Evolutionary conservation across 2,888 invertebrate species (phyloP).

Genomic region (Ormyrus nitidulus): DNA sequence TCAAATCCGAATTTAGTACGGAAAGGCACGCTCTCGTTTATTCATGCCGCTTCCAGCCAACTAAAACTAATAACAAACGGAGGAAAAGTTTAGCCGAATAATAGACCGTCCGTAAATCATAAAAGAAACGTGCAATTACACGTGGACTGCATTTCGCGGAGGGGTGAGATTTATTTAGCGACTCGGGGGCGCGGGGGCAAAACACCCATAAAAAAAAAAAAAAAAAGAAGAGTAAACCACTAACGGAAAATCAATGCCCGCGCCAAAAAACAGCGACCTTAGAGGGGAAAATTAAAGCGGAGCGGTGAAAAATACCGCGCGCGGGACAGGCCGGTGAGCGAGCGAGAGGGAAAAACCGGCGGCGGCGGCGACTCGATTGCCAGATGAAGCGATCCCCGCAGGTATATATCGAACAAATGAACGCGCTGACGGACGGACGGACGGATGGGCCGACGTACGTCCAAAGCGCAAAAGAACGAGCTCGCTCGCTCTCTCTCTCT

Average conservation of each 20-base stretch:
- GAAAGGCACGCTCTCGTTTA: too few relatives aligned
- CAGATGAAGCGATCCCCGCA: conserved; percentile 45
- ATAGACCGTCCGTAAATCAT: too few relatives aligned
- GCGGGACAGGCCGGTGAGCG: neutral
- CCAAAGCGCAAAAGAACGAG: conserved; percentile 39
- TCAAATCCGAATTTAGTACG: too few relatives aligned
- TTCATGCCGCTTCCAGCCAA: too few relatives aligned
- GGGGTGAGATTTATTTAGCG: too few relatives aligned
- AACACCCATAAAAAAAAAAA: neutral
- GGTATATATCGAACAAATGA: conserved; percentile 43
- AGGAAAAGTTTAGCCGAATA: too few relatives aligned
- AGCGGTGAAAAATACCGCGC: neutral
- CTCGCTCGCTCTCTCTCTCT: conserved; percentile 8
- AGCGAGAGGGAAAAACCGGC: neutral
- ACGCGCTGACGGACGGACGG: conserved; percentile 29
- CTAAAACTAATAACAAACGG: too few relatives aligned
- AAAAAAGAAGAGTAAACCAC: neutral
- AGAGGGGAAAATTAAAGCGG: neutral
- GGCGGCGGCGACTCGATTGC: conserved; percentile 15
- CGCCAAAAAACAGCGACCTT: too few relatives aligned
- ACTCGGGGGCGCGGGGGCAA: neutral
- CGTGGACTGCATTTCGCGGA: too few relatives aligned
- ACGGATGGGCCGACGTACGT: neutral
- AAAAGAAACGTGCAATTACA: too few relatives aligned
- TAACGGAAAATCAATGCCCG: neutral